phyloP scores from a whole-genome alignment of 2,113 vertebrate genomes.

The Chaetops frenatus region DNA sequence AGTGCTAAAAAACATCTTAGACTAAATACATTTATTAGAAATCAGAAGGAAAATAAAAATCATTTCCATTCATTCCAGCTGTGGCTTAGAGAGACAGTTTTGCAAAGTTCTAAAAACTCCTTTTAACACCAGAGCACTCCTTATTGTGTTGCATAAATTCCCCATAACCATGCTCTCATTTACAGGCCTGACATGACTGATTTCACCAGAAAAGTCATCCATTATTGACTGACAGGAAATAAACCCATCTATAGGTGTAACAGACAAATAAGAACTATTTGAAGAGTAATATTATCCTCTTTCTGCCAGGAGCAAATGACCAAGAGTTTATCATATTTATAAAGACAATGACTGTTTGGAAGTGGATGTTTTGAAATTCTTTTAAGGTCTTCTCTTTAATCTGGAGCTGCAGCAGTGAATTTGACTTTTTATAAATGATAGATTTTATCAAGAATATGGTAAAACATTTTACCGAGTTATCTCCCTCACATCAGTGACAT shows the following conservation, averaged over 20 bases:
- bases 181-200: slow-evolving; percentile 4
- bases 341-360: slow-evolving; percentile 21
- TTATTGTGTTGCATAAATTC: neutral
- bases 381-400: slow-evolving; percentile 54
- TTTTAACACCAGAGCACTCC: neutral
- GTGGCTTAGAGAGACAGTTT: neutral
- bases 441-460: slow-evolving; percentile 46
- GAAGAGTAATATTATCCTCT: slow-evolving; percentile 58
- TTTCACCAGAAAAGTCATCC: slow-evolving; percentile 47
- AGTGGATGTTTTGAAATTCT: neutral
- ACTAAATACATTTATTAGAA: neutral
- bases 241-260: slow-evolving; percentile 62
- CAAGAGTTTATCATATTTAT: slow-evolving; percentile 28
- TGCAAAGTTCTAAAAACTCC: slow-evolving; percentile 3
- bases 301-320: slow-evolving; percentile 52
- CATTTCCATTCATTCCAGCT: neutral
- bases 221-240: slow-evolving; percentile 49
- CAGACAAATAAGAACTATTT: slow-evolving; percentile 52
- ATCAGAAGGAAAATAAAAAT: slow-evolving; percentile 33
- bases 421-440: slow-evolving; percentile 46
- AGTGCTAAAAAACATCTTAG: neutral
- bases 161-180: neutral
- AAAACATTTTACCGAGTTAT: slow-evolving; percentile 27
- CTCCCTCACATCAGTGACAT: neutral
- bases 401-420: slow-evolving; percentile 38